A percentile compares a stretch with the other conserved stretches of the same genome.
Evolutionary conservation across 2,888 invertebrate species (phyloP).

Genomic region (Gibbula magus): DNA sequence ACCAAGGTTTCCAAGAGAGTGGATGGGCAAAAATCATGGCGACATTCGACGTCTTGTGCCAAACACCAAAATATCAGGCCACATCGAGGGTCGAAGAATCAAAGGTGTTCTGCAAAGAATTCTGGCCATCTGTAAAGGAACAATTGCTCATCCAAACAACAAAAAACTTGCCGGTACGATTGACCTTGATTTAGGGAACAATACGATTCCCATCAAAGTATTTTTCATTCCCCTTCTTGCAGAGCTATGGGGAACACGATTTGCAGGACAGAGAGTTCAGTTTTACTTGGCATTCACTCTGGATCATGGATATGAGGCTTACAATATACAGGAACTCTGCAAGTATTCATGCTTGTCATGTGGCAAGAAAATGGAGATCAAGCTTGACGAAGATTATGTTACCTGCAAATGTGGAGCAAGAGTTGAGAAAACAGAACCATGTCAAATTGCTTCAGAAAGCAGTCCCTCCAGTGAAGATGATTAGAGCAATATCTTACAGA

Average conservation of each 20-base stretch:
- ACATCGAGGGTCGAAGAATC: constrained; percentile 9
- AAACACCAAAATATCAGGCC: not conserved
- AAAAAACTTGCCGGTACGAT: constrained; percentile 29
- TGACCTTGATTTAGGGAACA: constrained; percentile 30
- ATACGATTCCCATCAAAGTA: constrained; percentile 22
- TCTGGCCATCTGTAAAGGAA: constrained; percentile 31
- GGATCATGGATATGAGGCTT: constrained; percentile 35
- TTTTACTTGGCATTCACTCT: constrained; percentile 35
- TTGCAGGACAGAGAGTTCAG: constrained; percentile 31
- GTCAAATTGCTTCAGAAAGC: too few species aligned
- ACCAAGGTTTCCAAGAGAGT: constrained; percentile 50
- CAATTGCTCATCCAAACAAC: constrained; percentile 25
- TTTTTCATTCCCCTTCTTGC: constrained; percentile 31
- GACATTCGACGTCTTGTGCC: constrained; percentile 20
- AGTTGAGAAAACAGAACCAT: not conserved
- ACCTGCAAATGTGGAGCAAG: not conserved
- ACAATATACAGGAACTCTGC: constrained; percentile 15
- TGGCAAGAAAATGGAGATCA: not conserved
- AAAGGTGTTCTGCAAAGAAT: not conserved
- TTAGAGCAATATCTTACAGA: too few species aligned
- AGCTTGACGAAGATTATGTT: not conserved
- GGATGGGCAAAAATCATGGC: constrained; percentile 42
- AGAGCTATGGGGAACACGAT: constrained; percentile 17
- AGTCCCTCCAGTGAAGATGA: too few species aligned
- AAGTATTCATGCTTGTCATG: not conserved